Percentiles rank a stretch among this genome's conserved stretches.
phyloP scores from a whole-genome alignment of 2,113 vertebrate species.

The Eupsittula cactorum region DNA sequence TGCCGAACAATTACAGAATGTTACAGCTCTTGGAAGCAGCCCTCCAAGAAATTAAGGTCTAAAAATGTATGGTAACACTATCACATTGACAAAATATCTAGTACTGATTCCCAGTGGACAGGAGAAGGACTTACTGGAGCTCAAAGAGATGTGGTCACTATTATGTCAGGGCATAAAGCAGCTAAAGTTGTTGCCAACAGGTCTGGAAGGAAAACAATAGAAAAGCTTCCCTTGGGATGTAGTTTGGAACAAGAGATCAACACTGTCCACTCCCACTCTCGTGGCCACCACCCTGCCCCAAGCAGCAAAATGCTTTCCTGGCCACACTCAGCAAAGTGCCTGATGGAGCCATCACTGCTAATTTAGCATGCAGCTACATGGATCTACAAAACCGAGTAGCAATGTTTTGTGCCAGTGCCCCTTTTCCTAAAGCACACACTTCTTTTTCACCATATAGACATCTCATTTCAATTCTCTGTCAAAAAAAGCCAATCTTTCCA shows the following conservation, averaged over 20 bases:
- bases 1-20: conserved; percentile 73
- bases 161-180: not conserved
- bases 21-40: conserved; percentile 66
- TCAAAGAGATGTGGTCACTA: conserved; percentile 18
- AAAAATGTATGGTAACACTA: conserved; percentile 52
- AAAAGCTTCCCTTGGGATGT: not conserved
- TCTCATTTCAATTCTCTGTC: not conserved
- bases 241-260: not conserved
- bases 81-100: conserved; percentile 68
- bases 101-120: conserved; percentile 3
- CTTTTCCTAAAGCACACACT: not conserved
- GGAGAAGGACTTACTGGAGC: conserved; percentile 22
- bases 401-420: not conserved
- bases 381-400: not conserved
- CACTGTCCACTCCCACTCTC: not conserved
- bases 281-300: not conserved
- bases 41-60: conserved; percentile 68
- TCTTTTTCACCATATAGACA: not conserved
- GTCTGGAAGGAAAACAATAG: not conserved
- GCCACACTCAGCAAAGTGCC: not conserved
- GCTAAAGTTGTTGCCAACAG: not conserved
- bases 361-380: not conserved
- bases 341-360: not conserved
- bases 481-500: not conserved
- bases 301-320: not conserved